Base-by-base conservation (phyloP, 64 coral and sea anemone species). In the Stylophora pistillata region DNA sequence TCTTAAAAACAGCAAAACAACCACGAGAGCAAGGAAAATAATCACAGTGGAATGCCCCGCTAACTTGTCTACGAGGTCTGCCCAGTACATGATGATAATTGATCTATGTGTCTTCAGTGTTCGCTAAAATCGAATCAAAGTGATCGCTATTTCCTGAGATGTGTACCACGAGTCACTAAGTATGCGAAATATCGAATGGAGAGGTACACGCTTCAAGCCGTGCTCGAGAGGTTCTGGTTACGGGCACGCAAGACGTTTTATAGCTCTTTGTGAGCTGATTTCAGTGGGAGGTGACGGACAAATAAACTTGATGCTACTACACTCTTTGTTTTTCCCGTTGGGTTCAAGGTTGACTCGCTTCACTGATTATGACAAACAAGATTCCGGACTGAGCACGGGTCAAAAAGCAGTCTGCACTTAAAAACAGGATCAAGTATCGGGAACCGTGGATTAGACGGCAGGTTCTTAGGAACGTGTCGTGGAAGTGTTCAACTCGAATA, bases 11-110 rank as follows among this genome's bases (percentile, higher is more conserved):
- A 90, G 52, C 55, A 85, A 86, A 21, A 94, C 21, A 28, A 90
- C 28, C 54, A 75, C 62, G 9, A 94, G 15, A 52, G 88, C 62
- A 28, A 75, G 57, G 27, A 64, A 68, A 60, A 82, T 82, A 5
- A 84, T 85, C 15, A 62, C 74, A 88, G 89, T 25, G 27, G 86
- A 93, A 88, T 88, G 81, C 16, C 71, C 91, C 71, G 86, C 74
- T 15, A 84, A 6, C 30, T 21, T 21, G 2, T 84, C 61, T n/a
- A 26, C 32, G 10, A 84, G 21, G 80, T 84, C 66, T 53, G 23
- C 61, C 80, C 80, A 70, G 32, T 53, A 25, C 80, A 84, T 84
- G 59, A 52, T 83, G 33, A 23, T 34, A 10, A 83, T 69, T 62
- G 32, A 68, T 68, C 68, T 68, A 53, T 53, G 37, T 31, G 10